phyloP scores from a whole-genome alignment of 2,113 vertebrate species.

The Columba janthina region DNA sequence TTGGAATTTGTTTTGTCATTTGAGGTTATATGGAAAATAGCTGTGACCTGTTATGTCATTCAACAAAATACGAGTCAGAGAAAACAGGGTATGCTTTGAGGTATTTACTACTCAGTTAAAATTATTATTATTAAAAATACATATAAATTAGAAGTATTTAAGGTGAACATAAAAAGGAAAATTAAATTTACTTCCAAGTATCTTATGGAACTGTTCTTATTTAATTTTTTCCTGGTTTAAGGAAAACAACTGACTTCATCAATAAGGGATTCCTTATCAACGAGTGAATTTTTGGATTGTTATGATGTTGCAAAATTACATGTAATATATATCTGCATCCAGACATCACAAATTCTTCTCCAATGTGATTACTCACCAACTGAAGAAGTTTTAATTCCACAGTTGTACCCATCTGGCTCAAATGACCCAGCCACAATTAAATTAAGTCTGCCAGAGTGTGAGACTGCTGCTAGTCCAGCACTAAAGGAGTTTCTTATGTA shows the following conservation, averaged over 20 bases:
- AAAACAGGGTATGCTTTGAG: background rate
- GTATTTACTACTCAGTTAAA: background rate
- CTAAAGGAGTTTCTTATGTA: background rate
- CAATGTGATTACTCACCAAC: background rate
- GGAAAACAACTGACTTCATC: background rate
- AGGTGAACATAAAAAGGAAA: background rate
- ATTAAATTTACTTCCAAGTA: background rate
- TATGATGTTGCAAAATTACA: background rate
- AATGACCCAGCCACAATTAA: constrained; percentile 2
- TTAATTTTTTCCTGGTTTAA: background rate
- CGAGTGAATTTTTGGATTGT: background rate
- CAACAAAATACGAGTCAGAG: background rate
- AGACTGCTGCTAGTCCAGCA: background rate
- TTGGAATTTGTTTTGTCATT: background rate
- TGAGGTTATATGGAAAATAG: background rate
- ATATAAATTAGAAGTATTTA: background rate
- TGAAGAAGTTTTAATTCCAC: background rate
- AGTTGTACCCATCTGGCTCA: background rate
- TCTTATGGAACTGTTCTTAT: background rate
- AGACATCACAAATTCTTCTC: background rate
- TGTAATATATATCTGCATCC: background rate
- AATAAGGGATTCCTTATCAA: background rate
- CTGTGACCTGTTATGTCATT: background rate
- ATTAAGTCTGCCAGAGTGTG: constrained; percentile 5
- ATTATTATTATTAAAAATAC: background rate